Evolutionary conservation across 2,113 vertebrate genomes (phyloP), one percentile per base, ranked within the genome.

Genomic region (Hyla sarda): DNA sequence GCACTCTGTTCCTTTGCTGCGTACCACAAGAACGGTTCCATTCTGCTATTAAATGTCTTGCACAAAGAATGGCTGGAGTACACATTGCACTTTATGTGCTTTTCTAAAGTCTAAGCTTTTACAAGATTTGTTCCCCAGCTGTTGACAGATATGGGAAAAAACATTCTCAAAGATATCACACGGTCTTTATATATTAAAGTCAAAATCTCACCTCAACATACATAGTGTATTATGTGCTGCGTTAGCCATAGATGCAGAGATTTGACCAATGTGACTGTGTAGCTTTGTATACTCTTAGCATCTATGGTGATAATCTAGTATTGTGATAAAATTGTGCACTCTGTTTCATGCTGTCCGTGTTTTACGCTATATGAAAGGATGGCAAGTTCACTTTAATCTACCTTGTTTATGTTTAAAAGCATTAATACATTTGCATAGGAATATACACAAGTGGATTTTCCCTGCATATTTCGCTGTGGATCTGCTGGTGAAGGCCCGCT

Each of bases 61-160:
- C 14, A 79, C 28, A 58, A n/a, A 58, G 30, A 79, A 79, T 79
- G 76, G 56, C 78, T 81, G 78, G 78, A 47, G 28, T 25, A 81
- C 78, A 81, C 56, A 65, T 81, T 65, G 56, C n/a, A 62, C 25
- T 47, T 80, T 45, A 62, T 45, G 23, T 62, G 28, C 25, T 45
- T 47, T 65, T 23, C 76, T 9, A 62, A 80, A 60, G 16, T 60
- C 60, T 52, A 71, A 47, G 25, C 34, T 69, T 71, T 82, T 71
- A 71, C 65, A 82, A 71, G 62, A 21, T 48, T 71, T 50, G 62
- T 13, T 54, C 62, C 10, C 13, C n/a, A n/a, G 54, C 50, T 37
- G 16, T 21, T 48, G 37, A 62, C 58, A 65, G 50, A 82, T 41
- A 62, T 47, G 56, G 34, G 10, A 60, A 56, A 60, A 56, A 41